A percentile compares a stretch with the other conserved stretches of the same genome.
Evolutionary conservation across 2,113 vertebrate species (phyloP).

Genomic region (Stomatorhinus ivindoensis): DNA sequence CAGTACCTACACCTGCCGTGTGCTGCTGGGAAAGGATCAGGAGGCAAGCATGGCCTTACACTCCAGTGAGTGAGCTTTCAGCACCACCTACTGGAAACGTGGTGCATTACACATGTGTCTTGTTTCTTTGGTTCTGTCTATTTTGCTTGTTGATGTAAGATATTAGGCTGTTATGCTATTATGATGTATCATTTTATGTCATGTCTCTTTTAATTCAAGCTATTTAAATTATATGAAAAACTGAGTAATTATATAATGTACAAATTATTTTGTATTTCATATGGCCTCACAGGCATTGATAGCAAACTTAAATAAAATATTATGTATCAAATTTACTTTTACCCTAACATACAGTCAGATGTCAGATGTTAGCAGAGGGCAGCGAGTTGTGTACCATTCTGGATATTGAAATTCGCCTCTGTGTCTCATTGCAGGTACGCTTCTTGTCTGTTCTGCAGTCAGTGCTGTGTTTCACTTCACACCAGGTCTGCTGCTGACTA

Average conservation of each 20-base stretch:
- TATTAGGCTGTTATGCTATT: not conserved
- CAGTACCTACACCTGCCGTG: conserved; percentile 12
- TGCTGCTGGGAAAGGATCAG: not conserved
- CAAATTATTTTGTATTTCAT: not conserved
- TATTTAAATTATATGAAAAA: not conserved
- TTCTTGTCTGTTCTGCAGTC: not conserved
- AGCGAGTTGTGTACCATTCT: not conserved
- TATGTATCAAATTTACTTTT: not conserved
- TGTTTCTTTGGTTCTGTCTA: not conserved
- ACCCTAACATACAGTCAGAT: not conserved
- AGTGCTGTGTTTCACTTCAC: no score
- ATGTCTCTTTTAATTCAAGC: not conserved
- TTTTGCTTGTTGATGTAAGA: not conserved
- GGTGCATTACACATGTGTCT: not conserved
- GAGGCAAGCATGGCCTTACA: conserved; percentile 2
- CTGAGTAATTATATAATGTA: not conserved
- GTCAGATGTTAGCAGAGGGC: not conserved
- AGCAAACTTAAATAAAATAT: not conserved
- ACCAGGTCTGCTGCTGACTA: not conserved
- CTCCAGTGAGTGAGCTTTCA: conserved; percentile 5
- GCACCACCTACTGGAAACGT: not conserved
- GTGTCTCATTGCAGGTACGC: not conserved
- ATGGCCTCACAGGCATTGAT: not conserved
- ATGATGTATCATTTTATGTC: not conserved
- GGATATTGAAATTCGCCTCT: not conserved